Base-by-base conservation (phyloP, 2,888 invertebrate species). In the Athalia rosae region DNA sequence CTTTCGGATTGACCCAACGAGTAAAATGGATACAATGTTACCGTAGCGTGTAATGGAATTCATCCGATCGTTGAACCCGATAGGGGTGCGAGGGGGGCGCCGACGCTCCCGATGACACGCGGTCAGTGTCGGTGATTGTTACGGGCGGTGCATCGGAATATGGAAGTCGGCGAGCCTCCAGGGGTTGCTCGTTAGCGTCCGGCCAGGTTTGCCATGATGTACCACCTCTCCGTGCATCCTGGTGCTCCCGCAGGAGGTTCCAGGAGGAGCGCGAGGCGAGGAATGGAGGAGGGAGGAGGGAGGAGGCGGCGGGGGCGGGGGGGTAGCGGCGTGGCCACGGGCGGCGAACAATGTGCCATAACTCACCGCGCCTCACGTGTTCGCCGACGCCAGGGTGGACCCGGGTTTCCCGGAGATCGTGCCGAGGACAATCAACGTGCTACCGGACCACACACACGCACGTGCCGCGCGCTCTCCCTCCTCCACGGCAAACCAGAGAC, bases 271-370 rank as follows among this genome's bases (percentile, higher is more conserved):
- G 74, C 28, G 28, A 28, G 28, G 28, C 28, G 28, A 28, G 28
- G 28, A 28, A 28, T 28, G 28, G 28, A 28, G 28, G 28, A 28
- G 28, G 28, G 2, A n/a, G n/a, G 28, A 28, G 28, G 28, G 0
- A 28, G 28, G 28, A 28, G 28, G 28, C 28, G 28, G 28, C 28
- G 28, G 28, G 28, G 28, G 28, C 28, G 28, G 74, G 28, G 28
- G 28, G 28, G 28, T 28, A 28, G 28, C 28, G 28, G 74, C 80
- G 82, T 82, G 82, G 81, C 82, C 83, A 81, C 78, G 79, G 82
- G 79, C 81, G 81, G 81, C 82, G 83, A 85, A 86, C 85, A 86
- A 86, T 85, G 85, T 84, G 79, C 84, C 82, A 84, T 85, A 86
- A 86, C 81, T 86, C 85, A 84, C 74, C 56, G 61, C 64, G 56